These are phyloP conservation scores for Asarcornis scutulata DNA, from an alignment of 2,113 vertebrate genomes.

Conservation along the genomic window DNA sequence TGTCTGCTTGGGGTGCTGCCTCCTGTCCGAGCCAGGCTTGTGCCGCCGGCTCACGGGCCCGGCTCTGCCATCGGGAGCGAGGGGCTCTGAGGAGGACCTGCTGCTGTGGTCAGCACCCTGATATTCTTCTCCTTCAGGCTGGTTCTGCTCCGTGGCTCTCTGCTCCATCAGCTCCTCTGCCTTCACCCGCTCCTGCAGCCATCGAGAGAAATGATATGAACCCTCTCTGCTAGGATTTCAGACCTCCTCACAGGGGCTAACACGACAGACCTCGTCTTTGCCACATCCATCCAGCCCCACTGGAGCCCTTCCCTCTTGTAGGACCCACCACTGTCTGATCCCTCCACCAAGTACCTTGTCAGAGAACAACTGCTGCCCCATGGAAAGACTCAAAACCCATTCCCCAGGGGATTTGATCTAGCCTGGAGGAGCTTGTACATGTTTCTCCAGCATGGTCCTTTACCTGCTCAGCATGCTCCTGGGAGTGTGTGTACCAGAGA, in stretches of 20 bases:
- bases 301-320: not conserved
- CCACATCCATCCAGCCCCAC: not conserved
- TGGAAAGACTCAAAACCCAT: not conserved
- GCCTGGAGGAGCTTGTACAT: not conserved
- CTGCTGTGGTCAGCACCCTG: not conserved
- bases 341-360: not conserved
- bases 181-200: constrained; percentile 71
- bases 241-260: not conserved
- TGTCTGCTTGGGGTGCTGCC: not conserved
- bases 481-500: constrained; percentile 93
- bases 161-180: constrained; percentile 71
- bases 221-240: not conserved
- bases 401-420: not conserved
- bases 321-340: not conserved
- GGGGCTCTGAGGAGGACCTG: constrained; percentile 52
- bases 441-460: not conserved
- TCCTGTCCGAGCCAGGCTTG: not conserved
- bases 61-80: not conserved
- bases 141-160: constrained; percentile 10
- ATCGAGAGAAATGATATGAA: not conserved
- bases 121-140: not conserved
- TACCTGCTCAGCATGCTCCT: constrained; percentile 91
- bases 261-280: not conserved
- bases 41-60: not conserved
- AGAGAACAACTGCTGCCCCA: not conserved